A percentile compares a stretch with the other conserved stretches of the same genome.
phyloP scores from a whole-genome alignment of 2,113 vertebrate genomes.

The Spea bombifrons region DNA sequence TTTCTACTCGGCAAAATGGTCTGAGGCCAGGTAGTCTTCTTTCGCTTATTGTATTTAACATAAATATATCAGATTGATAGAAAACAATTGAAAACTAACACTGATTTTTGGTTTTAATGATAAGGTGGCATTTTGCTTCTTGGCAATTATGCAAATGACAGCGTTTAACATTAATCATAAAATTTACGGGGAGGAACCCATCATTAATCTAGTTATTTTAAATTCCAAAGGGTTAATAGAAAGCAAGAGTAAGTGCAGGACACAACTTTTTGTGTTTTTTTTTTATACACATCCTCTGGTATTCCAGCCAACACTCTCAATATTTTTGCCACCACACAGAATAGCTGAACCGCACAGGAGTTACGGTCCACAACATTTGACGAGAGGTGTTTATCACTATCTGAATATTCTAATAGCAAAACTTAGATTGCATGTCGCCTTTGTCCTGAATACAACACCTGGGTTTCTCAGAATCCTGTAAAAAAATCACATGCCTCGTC shows the following conservation, averaged over 20 bases:
- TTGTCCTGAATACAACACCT: constrained; percentile 15
- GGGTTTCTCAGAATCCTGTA: constrained; percentile 22
- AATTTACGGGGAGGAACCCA: too few relatives aligned
- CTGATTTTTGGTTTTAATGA: not conserved
- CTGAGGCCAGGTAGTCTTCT: not conserved
- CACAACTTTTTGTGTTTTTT: too few relatives aligned
- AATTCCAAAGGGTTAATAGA: too few relatives aligned
- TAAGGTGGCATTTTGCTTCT: not conserved
- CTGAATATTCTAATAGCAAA: constrained; percentile 9
- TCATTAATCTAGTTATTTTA: too few relatives aligned
- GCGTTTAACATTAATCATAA: not conserved
- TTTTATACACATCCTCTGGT: too few relatives aligned
- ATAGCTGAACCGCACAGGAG: too few relatives aligned
- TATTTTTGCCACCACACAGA: too few relatives aligned
- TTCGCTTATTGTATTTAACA: constrained; percentile 58
- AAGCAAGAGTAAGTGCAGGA: too few relatives aligned
- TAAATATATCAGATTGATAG: constrained; percentile 54
- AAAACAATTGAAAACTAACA: constrained; percentile 18
- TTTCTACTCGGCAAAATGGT: constrained; percentile 17
- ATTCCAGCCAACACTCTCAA: too few relatives aligned
- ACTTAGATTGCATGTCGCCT: constrained; percentile 9
- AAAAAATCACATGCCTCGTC: constrained; percentile 32
- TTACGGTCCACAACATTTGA: too few relatives aligned
- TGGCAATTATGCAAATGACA: not conserved
- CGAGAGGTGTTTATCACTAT: too few relatives aligned